Evolutionary conservation across 1,140 invertebrate genomes (phyloP).

Genomic region (Charaxes varanes): DNA sequence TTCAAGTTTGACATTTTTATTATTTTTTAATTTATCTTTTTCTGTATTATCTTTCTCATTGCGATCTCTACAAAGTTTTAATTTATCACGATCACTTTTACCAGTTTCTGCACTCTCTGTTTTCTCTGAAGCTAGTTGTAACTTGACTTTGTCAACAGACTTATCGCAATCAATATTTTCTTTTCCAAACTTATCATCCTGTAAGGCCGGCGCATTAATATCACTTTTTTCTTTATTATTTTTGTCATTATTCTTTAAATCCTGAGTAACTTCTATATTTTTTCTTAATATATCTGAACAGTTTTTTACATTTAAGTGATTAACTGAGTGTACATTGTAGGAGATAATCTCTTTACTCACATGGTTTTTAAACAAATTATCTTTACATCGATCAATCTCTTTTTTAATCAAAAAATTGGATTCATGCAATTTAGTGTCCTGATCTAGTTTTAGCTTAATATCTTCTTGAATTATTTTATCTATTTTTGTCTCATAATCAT

Average conservation of each 20-base stretch:
- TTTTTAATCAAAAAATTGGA: conserved; percentile 25
- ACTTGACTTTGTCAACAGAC: conserved; percentile 37
- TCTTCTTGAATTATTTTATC: conserved; percentile 30
- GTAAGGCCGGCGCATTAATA: conserved; percentile 25
- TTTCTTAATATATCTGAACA: conserved; percentile 35
- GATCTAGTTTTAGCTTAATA: conserved; percentile 27
- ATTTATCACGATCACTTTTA: conserved; percentile 49
- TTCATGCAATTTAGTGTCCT: conserved; percentile 33
- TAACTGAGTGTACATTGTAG: conserved; percentile 30
- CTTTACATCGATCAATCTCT: conserved; percentile 31
- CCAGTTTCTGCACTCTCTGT: conserved; percentile 39
- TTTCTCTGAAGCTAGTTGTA: conserved; percentile 22
- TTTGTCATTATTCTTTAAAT: conserved; percentile 28
- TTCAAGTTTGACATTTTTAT: conserved; percentile 32
- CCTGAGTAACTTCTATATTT: conserved; percentile 24
- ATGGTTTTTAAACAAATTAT: conserved; percentile 31
- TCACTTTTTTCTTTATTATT: conserved; percentile 36
- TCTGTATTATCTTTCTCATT: conserved; percentile 71
- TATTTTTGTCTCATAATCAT: conserved; percentile 25
- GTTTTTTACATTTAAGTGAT: conserved; percentile 37
- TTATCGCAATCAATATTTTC: conserved; percentile 53
- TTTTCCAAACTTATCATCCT: conserved; percentile 38
- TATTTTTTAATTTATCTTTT: conserved; percentile 42
- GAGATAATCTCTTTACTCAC: conserved; percentile 36
- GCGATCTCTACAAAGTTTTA: conserved; percentile 49